These are phyloP conservation scores for Melinaea marsaeus DNA, from an alignment of 2,888 invertebrate genomes.

Conservation along the genomic window DNA sequence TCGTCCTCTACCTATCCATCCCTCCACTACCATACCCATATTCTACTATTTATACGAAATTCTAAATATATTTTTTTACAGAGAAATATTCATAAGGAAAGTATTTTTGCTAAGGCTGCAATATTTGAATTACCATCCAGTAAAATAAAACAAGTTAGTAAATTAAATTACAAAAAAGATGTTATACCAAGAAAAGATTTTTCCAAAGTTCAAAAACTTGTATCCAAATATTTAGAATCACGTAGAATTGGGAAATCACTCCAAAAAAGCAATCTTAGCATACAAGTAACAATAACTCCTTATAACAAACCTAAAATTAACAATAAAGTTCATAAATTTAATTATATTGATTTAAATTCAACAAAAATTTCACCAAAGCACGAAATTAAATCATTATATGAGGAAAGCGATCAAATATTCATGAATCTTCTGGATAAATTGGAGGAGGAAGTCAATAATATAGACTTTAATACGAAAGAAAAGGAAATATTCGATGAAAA, in stretches of 20 bases:
- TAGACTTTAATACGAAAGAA: constrained; percentile 47
- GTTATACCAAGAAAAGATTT: constrained; percentile 56
- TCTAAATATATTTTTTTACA: constrained; percentile 17
- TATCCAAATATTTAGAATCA: constrained; percentile 42
- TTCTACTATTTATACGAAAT: not conserved
- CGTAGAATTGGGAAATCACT: constrained; percentile 27
- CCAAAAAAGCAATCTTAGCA: not conserved
- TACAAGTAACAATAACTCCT: not conserved
- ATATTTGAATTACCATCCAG: constrained; percentile 31
- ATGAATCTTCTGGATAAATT: constrained; percentile 52
- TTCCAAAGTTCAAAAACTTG: constrained; percentile 44
- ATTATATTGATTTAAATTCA: constrained; percentile 8
- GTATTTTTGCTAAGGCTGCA: constrained; percentile 34
- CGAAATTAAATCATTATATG: constrained; percentile 8
- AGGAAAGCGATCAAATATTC: constrained; percentile 46
- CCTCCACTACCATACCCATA: no score
- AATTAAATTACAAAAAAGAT: constrained; percentile 37
- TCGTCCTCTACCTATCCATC: no score
- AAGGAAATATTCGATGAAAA: constrained; percentile 57
- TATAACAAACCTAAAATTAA: not conserved
- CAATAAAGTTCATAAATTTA: not conserved
- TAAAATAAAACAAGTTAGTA: constrained; percentile 15
- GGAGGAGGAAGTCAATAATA: constrained; percentile 54
- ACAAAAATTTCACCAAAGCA: constrained; percentile 8
- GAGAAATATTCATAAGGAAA: constrained; percentile 26